A percentile compares a stretch with the other conserved stretches of the same genome.
Conservation (phyloP, 1,140 invertebrate species). For the Drosophila equinoxialis region DNA sequence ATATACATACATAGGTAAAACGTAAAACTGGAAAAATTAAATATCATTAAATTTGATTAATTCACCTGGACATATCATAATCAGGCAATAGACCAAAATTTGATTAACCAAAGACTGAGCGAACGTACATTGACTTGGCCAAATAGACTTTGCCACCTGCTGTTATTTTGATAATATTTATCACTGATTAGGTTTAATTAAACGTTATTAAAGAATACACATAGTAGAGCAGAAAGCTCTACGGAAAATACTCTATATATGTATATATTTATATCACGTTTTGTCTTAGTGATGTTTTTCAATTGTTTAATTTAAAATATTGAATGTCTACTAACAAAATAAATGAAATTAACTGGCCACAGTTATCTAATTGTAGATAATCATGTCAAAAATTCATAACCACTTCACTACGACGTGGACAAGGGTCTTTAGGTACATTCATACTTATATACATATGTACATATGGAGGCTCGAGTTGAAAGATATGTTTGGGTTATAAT, state of each 20-base stretch:
- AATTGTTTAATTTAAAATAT: conserved; percentile 49
- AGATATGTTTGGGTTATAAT: conserved; percentile 3
- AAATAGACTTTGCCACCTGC: conserved; percentile 55
- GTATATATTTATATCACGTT: conserved; percentile 64
- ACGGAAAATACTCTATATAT: too few species aligned
- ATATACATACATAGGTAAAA: conserved; percentile 7
- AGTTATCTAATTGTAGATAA: conserved; percentile 59
- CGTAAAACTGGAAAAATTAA: conserved; percentile 60
- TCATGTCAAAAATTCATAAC: conserved; percentile 60
- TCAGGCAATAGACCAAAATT: conserved; percentile 37
- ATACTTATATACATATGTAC: too few species aligned
- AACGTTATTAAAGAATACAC: conserved; percentile 74
- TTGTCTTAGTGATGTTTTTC: conserved; percentile 72
- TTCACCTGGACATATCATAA: conserved; percentile 65
- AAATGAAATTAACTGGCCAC: conserved; percentile 70
- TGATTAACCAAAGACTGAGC: conserved; percentile 48
- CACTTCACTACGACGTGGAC: conserved; percentile 46
- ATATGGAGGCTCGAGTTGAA: not conserved
- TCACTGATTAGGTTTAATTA: conserved; percentile 80
- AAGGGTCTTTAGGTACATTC: conserved; percentile 26
- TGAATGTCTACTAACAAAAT: conserved; percentile 46
- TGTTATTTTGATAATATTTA: conserved; percentile 64
- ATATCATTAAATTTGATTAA: conserved; percentile 81
- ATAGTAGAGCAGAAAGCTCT: conserved; percentile 12
- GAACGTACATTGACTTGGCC: conserved; percentile 3